Conservation (phyloP, 2,888 invertebrate genomes). For the Ligdia adustata region DNA sequence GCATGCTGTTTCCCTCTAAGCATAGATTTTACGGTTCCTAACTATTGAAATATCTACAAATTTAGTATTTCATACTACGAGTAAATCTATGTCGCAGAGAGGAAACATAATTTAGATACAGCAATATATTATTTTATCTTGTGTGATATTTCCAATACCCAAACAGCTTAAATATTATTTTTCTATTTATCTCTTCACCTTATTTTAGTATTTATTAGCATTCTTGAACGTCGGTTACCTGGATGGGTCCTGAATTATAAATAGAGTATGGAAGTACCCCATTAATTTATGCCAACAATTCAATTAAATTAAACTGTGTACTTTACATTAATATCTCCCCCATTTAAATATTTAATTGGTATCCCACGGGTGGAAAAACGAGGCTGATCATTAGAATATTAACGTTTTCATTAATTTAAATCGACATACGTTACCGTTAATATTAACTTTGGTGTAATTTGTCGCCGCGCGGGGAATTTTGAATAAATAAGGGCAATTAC, state of each 20-base stretch:
- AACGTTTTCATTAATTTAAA: conserved; percentile 31
- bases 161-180: too few relatives aligned
- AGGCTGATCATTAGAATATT: conserved; percentile 26
- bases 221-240: too few relatives aligned
- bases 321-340: conserved; percentile 14
- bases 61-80: too few relatives aligned
- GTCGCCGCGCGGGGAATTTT: conserved; percentile 12
- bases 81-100: too few relatives aligned
- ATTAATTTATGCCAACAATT: conserved; percentile 14
- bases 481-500: conserved; percentile 28
- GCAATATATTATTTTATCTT: too few relatives aligned
- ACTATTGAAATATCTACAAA: too few relatives aligned
- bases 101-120: too few relatives aligned
- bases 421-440: conserved; percentile 18
- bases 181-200: too few relatives aligned
- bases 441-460: conserved; percentile 10
- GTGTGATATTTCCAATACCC: too few relatives aligned
- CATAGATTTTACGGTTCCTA: too few relatives aligned
- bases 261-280: conserved; percentile 5
- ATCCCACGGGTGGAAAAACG: conserved; percentile 22
- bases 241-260: neutral
- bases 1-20: neutral
- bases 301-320: conserved; percentile 19
- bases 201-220: too few relatives aligned
- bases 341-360: conserved; percentile 29